Evolutionary conservation across 2,888 invertebrate species (phyloP).

Genomic region (Opisthograptis luteolata): DNA sequence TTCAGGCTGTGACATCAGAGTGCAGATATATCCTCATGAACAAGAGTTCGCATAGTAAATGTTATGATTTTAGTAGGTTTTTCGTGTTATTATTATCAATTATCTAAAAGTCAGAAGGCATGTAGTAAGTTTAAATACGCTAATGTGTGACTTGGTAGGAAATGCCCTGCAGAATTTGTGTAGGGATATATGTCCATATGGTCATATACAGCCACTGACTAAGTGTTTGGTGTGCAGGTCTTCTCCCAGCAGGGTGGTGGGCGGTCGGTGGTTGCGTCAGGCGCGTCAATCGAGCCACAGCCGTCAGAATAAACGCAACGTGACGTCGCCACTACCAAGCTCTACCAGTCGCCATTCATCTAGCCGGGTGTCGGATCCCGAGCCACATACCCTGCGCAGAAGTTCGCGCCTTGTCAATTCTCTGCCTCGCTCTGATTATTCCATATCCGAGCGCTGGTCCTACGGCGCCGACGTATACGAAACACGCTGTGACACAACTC

Average conservation of each 20-base stretch:
- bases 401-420: conserved; percentile 81
- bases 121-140: too few species aligned
- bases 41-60: too few species aligned
- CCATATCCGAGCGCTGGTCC: conserved; percentile 84
- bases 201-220: not conserved
- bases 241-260: conserved; percentile 85
- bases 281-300: conserved; percentile 75
- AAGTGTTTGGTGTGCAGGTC: conserved; percentile 59
- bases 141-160: too few species aligned
- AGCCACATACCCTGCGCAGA: conserved; percentile 72
- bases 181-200: too few species aligned
- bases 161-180: too few species aligned
- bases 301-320: conserved; percentile 70
- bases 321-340: conserved; percentile 71
- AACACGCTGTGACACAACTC: conserved; percentile 71
- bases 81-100: too few species aligned
- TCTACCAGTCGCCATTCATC: conserved; percentile 64
- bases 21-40: too few species aligned
- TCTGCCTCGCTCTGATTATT: conserved; percentile 79
- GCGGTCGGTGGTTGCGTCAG: conserved; percentile 82
- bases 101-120: too few species aligned
- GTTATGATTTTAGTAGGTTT: too few species aligned
- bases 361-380: conserved; percentile 62
- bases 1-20: too few species aligned
- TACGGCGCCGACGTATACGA: conserved; percentile 83